Evolutionary conservation across 2,888 invertebrate genomes (phyloP), one percentile per base, ranked within the genome.

Genomic region (Melieria crassipennis): DNA sequence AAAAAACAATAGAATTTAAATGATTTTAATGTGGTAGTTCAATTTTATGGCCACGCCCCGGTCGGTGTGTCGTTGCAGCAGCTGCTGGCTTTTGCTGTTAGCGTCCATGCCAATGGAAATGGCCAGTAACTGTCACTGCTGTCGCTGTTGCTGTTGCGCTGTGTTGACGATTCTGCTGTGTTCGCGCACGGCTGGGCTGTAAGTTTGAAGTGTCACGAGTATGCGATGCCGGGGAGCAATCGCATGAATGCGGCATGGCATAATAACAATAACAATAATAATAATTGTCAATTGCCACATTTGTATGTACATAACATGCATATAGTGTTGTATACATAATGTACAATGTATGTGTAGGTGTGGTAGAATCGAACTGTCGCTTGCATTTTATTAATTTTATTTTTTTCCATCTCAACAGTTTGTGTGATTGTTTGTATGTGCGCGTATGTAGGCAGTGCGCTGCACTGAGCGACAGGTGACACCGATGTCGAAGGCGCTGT

Each of bases 21-120:
- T 82, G 82, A 82, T 82, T 82, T 82, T 81, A 82, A 82, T 82
- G 81, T 79, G 80, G 75, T 78, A 78, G 79, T 82, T 78, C 79
- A 78, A 77, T 82, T 82, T 82, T 82, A 82, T 82, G 76, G 77
- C 55, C 63, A 65, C 62, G 56, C 69, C 69, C 56, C 63, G 57
- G 58, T 45, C 62, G 48, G 50, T 7, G 30, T 48, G 57, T 63
- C 11, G 16, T 30, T 42, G 46, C 48, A 4, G 42, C 63, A 16
- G 10, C 45, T 45, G 11, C 10, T 30, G 30, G 30, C 30, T 30
- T 30, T 30, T 30, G 30, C 30, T 30, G 30, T 30, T 30, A 30
- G 30, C 30, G 3, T 30, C 30, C 30, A 30, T 30, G 30, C 1
- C 9, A 50, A 10, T 50, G 7, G 7, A 11, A 10, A 50, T 50